phyloP scores from a whole-genome alignment of 2,888 invertebrate species.

The Troides helena region DNA sequence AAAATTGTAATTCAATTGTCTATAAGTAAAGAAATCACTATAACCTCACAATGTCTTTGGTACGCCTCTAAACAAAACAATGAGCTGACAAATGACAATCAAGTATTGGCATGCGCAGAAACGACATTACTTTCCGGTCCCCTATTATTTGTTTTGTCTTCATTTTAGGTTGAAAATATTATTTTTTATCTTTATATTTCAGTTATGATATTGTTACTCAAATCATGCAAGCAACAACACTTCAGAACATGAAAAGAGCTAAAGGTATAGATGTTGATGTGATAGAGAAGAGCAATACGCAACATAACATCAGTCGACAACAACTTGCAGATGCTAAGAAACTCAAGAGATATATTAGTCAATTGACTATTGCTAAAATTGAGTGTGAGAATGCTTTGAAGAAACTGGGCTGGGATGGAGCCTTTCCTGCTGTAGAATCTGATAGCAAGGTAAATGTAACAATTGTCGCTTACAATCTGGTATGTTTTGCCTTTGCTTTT shows the following conservation, averaged over 20 bases:
- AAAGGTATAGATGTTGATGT: constrained; percentile 87
- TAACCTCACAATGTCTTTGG: too few species aligned
- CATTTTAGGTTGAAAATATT: too few species aligned
- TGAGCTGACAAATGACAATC: too few species aligned
- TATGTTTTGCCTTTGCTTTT: too few species aligned
- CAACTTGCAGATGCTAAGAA: constrained; percentile 90
- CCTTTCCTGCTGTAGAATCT: constrained; percentile 79
- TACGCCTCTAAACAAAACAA: too few species aligned
- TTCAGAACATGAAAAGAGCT: constrained; percentile 92
- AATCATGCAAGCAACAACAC: constrained; percentile 95
- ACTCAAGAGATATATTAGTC: constrained; percentile 90
- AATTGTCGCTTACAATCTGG: background rate
- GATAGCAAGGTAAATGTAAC: constrained; percentile 58
- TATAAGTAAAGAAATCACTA: too few species aligned
- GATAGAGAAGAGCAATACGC: constrained; percentile 73
- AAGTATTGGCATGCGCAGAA: too few species aligned
- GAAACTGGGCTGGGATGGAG: constrained; percentile 88
- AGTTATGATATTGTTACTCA: constrained; percentile 94
- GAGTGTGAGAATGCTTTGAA: constrained; percentile 89
- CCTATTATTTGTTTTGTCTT: too few species aligned
- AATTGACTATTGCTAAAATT: constrained; percentile 88
- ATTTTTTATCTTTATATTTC: constrained; percentile 31
- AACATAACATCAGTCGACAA: constrained; percentile 84
- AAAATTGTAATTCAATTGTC: too few species aligned
- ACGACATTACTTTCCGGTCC: too few species aligned